These are phyloP conservation scores for Slavum lentiscoides DNA, from an alignment of 2,888 invertebrate species.

Conservation along the genomic window DNA sequence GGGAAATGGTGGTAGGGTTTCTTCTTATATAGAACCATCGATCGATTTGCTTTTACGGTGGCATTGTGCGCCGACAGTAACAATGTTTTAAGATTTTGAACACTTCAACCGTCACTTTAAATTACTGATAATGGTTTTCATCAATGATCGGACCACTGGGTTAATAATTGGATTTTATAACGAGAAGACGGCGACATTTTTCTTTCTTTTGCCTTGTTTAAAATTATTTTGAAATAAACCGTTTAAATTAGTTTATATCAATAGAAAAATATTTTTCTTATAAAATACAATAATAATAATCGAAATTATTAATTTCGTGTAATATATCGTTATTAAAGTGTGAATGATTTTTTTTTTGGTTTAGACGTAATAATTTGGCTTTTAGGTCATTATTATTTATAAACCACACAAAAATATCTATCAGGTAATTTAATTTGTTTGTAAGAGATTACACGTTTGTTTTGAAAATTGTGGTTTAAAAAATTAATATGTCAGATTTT, in stretches of 20 bases:
- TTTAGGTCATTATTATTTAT: not conserved
- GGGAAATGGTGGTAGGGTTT: conserved; percentile 19
- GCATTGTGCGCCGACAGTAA: not conserved
- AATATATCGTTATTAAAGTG: too few relatives aligned
- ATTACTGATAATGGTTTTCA: conserved; percentile 14
- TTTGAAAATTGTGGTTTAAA: not conserved
- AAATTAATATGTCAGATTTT: not conserved
- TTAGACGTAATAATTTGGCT: too few relatives aligned
- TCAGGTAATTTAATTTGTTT: too few relatives aligned
- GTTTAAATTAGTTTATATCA: too few relatives aligned
- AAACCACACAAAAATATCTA: not conserved
- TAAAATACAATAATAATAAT: too few relatives aligned
- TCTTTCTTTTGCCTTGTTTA: not conserved
- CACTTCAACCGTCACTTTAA: conserved; percentile 13
- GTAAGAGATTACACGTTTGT: not conserved
- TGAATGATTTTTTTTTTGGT: too few relatives aligned
- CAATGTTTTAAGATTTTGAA: conserved; percentile 15
- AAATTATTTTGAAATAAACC: not conserved
- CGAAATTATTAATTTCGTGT: too few relatives aligned
- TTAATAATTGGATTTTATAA: not conserved
- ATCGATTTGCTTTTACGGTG: conserved; percentile 42
- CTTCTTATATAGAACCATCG: conserved; percentile 14
- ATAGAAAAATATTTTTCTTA: too few relatives aligned
- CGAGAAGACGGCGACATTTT: not conserved
- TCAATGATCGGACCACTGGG: not conserved